Conservation (phyloP, 2,113 vertebrate species). For the Sisor rabdophorus region DNA sequence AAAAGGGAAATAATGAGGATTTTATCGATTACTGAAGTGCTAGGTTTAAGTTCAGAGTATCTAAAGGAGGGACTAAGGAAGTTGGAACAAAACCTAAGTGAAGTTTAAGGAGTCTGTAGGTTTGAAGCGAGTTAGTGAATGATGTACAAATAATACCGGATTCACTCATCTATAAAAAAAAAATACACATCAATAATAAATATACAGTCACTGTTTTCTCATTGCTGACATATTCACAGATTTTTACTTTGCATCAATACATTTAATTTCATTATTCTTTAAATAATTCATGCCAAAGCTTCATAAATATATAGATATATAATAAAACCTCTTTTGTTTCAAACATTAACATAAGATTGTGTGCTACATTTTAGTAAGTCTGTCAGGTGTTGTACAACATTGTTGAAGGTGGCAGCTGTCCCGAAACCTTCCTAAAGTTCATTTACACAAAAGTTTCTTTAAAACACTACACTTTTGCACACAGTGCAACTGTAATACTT, state of each 20-base stretch:
- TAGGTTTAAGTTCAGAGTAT: not conserved
- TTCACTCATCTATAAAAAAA: slow-evolving; percentile 27
- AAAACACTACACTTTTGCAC: slow-evolving; percentile 37
- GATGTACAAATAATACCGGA: slow-evolving; percentile 21
- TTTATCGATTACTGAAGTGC: not conserved
- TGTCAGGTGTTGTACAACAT: slow-evolving; percentile 14
- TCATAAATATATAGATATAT: slow-evolving; percentile 5
- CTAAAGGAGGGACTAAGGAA: not conserved
- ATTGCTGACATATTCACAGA: slow-evolving; percentile 39
- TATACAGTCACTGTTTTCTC: slow-evolving; percentile 39
- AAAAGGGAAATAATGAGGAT: not conserved
- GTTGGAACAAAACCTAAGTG: slow-evolving; percentile 48
- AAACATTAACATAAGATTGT: slow-evolving; percentile 34
- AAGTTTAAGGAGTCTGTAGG: slow-evolving; percentile 28
- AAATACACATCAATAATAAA: slow-evolving; percentile 20
- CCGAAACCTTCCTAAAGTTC: not conserved
- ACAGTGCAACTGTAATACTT: slow-evolving; percentile 26
- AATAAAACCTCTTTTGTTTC: slow-evolving; percentile 15
- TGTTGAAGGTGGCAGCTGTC: slow-evolving; percentile 10
- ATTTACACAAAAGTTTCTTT: slow-evolving; percentile 36
- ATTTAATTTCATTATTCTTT: slow-evolving; percentile 35
- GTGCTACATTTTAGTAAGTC: slow-evolving; percentile 47
- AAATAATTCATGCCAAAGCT: slow-evolving; percentile 43
- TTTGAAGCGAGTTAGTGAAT: slow-evolving; percentile 19
- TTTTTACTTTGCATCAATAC: slow-evolving; percentile 43